A percentile compares a stretch with the other conserved stretches of the same genome.
phyloP scores from a whole-genome alignment of 1,140 invertebrate species.

The Microplitis demolitor region DNA sequence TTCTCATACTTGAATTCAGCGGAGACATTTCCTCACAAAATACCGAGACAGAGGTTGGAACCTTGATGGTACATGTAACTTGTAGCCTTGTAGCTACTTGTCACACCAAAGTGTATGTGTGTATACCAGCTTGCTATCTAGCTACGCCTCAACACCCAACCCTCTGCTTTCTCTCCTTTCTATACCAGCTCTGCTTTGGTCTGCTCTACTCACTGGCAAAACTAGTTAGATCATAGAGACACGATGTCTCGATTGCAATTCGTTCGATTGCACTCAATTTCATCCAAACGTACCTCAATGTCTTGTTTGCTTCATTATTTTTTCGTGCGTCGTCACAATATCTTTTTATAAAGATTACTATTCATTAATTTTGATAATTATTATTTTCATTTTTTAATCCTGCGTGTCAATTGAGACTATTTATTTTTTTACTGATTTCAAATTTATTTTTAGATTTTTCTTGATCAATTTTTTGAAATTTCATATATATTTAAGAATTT shows the following conservation, averaged over 20 bases:
- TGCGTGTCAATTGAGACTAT: too few species aligned
- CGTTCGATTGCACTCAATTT: constrained; percentile 27
- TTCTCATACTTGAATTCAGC: background rate
- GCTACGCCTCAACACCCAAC: constrained; percentile 2
- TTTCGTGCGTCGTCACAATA: background rate
- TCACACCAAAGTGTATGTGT: background rate
- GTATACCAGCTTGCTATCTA: background rate
- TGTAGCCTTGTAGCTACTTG: background rate
- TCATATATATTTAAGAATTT: too few species aligned
- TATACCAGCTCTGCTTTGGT: background rate
- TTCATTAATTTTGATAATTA: too few species aligned
- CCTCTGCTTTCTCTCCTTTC: background rate
- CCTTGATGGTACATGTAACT: constrained; percentile 1
- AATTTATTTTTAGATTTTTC: too few species aligned
- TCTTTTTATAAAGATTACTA: too few species aligned
- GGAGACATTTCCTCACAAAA: constrained; percentile 17
- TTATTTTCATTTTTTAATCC: too few species aligned
- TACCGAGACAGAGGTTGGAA: constrained; percentile 1
- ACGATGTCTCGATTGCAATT: constrained; percentile 25
- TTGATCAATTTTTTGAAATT: too few species aligned
- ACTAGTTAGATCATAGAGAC: constrained; percentile 29
- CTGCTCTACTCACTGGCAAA: constrained; percentile 17
- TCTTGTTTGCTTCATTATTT: background rate
- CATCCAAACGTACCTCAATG: background rate
- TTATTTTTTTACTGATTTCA: too few species aligned